Evolutionary conservation across 2,113 vertebrate species (phyloP).

Genomic region (Tiliqua scincoides): DNA sequence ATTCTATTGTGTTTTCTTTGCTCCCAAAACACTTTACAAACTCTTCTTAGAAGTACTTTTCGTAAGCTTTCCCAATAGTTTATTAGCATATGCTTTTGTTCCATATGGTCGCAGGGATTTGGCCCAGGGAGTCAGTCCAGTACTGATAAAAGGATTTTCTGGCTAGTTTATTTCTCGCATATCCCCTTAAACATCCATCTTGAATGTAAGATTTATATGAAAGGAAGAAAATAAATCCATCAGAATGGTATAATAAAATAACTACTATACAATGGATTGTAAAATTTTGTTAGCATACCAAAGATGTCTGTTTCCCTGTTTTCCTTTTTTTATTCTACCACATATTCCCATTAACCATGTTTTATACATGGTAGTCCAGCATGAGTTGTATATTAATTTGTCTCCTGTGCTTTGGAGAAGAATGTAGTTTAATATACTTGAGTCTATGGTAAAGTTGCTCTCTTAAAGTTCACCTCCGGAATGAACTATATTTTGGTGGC

Average conservation of each 20-base stretch:
- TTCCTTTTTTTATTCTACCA: conserved; percentile 38
- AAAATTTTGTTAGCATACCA: conserved; percentile 50
- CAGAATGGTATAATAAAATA: conserved; percentile 39
- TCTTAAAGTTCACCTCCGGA: conserved; percentile 46
- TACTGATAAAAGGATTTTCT: conserved; percentile 27
- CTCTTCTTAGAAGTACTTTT: neutral
- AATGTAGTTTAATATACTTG: conserved; percentile 29
- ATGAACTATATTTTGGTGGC: conserved; percentile 16
- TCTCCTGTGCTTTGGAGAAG: conserved; percentile 52
- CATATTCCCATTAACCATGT: conserved; percentile 48
- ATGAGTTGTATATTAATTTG: conserved; percentile 52
- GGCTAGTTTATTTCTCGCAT: conserved; percentile 38
- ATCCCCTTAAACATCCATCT: conserved; percentile 32
- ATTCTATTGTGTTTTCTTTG: neutral
- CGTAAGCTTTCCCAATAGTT: neutral
- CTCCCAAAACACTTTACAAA: neutral
- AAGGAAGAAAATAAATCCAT: conserved; percentile 52
- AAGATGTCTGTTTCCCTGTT: conserved; percentile 24
- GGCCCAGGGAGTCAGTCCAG: neutral
- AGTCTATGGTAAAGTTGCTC: conserved; percentile 12
- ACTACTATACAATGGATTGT: conserved; percentile 37
- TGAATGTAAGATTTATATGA: neutral
- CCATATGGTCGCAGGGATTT: neutral
- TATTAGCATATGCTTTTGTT: neutral
- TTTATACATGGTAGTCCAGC: conserved; percentile 33